A percentile compares a stretch with the other conserved stretches of the same genome.
Conservation (phyloP, 2,888 invertebrate genomes). For the Agriopis marginaria region DNA sequence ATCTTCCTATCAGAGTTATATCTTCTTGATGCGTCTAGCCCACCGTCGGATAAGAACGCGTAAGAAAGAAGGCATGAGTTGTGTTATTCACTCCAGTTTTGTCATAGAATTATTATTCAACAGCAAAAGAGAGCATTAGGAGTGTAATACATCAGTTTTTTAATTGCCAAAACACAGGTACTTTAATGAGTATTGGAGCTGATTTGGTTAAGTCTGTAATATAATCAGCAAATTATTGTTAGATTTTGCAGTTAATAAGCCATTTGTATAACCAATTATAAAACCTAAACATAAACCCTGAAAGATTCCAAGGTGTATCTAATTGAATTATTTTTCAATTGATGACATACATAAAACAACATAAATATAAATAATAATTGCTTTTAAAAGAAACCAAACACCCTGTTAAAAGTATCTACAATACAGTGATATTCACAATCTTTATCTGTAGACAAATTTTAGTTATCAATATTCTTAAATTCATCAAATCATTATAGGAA, state of each 20-base stretch:
- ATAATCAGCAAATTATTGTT: background rate
- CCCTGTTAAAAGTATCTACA: conserved; percentile 30
- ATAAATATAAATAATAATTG: conserved; percentile 2
- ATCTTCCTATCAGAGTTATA: no score
- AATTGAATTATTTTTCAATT: background rate
- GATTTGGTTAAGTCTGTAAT: background rate
- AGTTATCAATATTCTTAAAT: conserved; percentile 30
- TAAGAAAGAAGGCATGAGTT: no score
- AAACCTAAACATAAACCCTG: conserved; percentile 1
- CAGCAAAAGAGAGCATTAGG: background rate
- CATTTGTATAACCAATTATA: background rate
- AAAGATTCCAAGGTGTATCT: background rate
- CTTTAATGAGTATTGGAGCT: background rate
- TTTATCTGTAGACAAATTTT: background rate
- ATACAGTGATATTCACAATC: background rate
- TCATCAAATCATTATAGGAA: conserved; percentile 14
- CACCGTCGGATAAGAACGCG: no score
- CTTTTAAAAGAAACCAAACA: conserved; percentile 25
- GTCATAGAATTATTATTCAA: background rate
- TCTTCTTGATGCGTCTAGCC: no score
- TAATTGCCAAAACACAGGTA: background rate
- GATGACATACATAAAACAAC: conserved; percentile 4
- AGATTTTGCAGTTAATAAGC: background rate
- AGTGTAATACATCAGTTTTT: background rate
- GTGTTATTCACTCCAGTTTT: background rate